phyloP scores from a whole-genome alignment of 2,888 invertebrate genomes.

The Siphlonurus alternatus region DNA sequence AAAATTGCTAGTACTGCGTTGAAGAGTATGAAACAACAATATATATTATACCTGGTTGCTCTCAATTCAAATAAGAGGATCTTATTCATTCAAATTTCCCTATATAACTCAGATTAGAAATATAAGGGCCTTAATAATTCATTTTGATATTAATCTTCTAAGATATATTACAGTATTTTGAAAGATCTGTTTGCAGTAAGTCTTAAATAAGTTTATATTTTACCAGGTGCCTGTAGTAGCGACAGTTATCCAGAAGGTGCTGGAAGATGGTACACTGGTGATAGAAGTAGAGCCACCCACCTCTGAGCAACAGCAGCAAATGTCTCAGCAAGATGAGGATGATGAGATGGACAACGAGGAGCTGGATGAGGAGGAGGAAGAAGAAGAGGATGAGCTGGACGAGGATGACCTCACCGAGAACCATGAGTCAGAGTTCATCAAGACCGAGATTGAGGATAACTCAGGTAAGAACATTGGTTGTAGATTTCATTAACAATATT shows the following conservation, averaged over 20 bases:
- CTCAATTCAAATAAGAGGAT: neutral
- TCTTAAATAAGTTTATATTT: too few species aligned
- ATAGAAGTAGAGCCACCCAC: constrained; percentile 24
- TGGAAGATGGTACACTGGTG: constrained; percentile 32
- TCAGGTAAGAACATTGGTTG: too few species aligned
- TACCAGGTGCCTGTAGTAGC: constrained; percentile 43
- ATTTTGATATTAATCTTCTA: too few species aligned
- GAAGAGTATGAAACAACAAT: too few species aligned
- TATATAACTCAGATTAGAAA: too few species aligned
- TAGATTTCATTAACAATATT: too few species aligned
- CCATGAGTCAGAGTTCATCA: neutral
- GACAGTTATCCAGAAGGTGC: constrained; percentile 36
- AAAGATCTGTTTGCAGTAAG: too few species aligned
- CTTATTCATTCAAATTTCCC: neutral
- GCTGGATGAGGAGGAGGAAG: neutral
- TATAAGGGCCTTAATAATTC: too few species aligned
- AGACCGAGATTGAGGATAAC: neutral
- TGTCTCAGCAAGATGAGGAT: too few species aligned
- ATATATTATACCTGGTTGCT: too few species aligned
- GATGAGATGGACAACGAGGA: neutral
- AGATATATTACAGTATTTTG: too few species aligned
- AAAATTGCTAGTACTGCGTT: too few species aligned
- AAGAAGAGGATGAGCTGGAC: neutral
- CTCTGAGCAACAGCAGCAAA: neutral
- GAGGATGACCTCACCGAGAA: neutral